Conservation (phyloP, 2,888 invertebrate species). For the Xestoiulus laeticollis region DNA sequence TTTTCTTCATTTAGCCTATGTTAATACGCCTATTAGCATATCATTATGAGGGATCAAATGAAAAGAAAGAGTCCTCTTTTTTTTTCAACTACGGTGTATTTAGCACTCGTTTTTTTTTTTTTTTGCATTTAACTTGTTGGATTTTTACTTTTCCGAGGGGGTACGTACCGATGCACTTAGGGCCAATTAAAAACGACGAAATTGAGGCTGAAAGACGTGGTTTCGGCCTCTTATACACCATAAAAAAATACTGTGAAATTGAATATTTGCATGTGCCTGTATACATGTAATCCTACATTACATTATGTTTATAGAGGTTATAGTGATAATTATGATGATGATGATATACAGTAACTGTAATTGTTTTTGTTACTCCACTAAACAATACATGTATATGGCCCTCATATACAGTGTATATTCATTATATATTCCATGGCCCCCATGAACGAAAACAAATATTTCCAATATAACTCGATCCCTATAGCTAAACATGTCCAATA, state of each 20-base stretch:
- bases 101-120: background rate
- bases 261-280: background rate
- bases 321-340: no score
- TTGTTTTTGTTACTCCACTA: no score
- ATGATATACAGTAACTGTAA: no score
- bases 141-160: background rate
- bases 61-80: background rate
- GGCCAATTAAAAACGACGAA: background rate
- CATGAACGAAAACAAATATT: no score
- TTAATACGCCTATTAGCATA: constrained; percentile 15
- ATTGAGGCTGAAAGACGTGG: background rate
- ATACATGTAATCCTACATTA: background rate
- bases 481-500: no score
- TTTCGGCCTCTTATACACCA: background rate
- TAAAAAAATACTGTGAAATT: no score
- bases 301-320: no score
- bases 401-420: no score
- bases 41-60: constrained; percentile 25
- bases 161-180: background rate
- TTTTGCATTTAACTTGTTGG: background rate
- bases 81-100: background rate
- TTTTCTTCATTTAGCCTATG: constrained; percentile 7
- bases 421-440: no score
- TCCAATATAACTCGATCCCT: no score
- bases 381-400: no score